A percentile compares a stretch with the other conserved stretches of the same genome.
Evolutionary conservation across 2,113 vertebrate genomes (phyloP).

Genomic region (Triplophysa dalaica): DNA sequence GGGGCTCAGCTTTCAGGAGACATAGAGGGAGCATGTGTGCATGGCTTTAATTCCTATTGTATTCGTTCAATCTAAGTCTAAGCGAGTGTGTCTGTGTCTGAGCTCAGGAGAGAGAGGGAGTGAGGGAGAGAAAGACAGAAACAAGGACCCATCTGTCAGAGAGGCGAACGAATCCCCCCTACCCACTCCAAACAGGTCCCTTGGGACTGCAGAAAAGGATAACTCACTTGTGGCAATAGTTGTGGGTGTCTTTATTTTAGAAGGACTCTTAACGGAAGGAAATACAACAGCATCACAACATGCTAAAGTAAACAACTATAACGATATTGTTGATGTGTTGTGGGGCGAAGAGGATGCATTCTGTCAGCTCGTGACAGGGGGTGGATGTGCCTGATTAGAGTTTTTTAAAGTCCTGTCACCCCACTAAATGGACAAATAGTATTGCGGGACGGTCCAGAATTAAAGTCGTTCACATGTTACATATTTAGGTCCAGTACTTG

Average conservation of each 20-base stretch:
- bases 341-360: background rate
- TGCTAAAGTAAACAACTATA: background rate
- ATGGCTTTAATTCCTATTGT: constrained; percentile 80
- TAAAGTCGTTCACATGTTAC: no score
- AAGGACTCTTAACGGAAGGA: constrained; percentile 37
- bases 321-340: background rate
- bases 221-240: constrained; percentile 81
- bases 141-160: constrained; percentile 85
- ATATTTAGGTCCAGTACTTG: no score
- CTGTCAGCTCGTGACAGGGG: constrained; percentile 40
- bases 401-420: constrained; percentile 47
- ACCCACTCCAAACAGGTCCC: constrained; percentile 69
- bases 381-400: constrained; percentile 49
- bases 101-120: constrained; percentile 71
- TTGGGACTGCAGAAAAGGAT: constrained; percentile 68
- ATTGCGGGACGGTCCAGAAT: no score
- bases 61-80: constrained; percentile 72
- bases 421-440: constrained; percentile 1
- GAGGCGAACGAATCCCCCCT: constrained; percentile 69
- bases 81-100: constrained; percentile 69
- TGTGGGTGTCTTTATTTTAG: constrained; percentile 46
- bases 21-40: constrained; percentile 76
- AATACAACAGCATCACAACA: constrained; percentile 42
- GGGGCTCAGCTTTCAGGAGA: constrained; percentile 77
- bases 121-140: constrained; percentile 73